These are phyloP conservation scores for Sussaba pulchella DNA, from an alignment of 2,888 invertebrate genomes.

Conservation along the genomic window DNA sequence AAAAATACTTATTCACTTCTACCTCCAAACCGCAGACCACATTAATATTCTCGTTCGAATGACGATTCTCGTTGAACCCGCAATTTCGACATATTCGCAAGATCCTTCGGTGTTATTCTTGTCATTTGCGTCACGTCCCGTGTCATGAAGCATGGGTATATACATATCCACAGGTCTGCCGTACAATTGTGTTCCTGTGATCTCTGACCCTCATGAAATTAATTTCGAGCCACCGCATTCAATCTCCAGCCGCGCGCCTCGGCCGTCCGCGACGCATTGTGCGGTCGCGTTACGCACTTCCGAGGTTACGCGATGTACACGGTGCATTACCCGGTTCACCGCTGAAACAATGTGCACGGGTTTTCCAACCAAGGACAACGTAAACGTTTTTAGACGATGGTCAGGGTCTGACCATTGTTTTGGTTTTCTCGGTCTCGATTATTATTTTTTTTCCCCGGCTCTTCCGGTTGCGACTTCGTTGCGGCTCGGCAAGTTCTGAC, in stretches of 20 bases:
- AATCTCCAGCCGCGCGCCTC: constrained; percentile 6
- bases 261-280: constrained; percentile 25
- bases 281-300: constrained; percentile 6
- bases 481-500: too few species aligned
- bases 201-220: constrained; percentile 21
- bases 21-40: too few species aligned
- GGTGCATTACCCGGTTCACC: constrained; percentile 17
- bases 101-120: background rate
- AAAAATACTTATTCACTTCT: too few species aligned
- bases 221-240: constrained; percentile 23
- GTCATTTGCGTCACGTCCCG: background rate
- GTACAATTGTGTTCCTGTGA: constrained; percentile 2
- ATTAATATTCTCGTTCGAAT: constrained; percentile 14
- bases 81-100: background rate
- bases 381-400: constrained; percentile 1
- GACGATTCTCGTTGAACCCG: background rate
- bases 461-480: background rate
- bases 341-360: constrained; percentile 27
- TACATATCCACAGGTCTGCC: background rate
- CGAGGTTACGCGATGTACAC: constrained; percentile 17
- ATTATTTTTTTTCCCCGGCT: background rate
- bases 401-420: constrained; percentile 29
- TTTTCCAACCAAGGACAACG: constrained; percentile 1
- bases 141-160: background rate
- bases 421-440: constrained; percentile 24